Conservation (phyloP, 2,888 invertebrate genomes). For the Vanessa cardui region DNA sequence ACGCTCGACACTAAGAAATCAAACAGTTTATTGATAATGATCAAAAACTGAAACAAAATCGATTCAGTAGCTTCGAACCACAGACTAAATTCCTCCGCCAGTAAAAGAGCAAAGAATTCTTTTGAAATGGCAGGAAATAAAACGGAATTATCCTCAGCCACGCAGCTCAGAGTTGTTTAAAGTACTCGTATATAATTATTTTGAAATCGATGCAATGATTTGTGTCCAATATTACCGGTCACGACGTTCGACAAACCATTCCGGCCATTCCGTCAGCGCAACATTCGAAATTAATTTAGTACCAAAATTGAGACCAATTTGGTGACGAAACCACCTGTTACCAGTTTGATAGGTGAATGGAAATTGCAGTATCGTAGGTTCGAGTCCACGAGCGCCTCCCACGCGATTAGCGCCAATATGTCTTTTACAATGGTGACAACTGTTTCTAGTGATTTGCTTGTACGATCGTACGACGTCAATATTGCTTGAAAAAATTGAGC, state of each 20-base stretch:
- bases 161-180: background rate
- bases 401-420: conserved; percentile 22
- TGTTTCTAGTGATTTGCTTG: conserved; percentile 8
- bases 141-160: no score
- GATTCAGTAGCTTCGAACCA: no score
- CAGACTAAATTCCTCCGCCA: no score
- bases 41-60: no score
- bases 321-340: conserved; percentile 36
- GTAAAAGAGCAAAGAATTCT: no score
- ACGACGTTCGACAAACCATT: conserved; percentile 29
- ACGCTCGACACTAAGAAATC: no score
- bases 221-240: conserved; percentile 17
- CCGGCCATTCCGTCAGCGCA: conserved; percentile 17
- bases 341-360: conserved; percentile 29
- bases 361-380: conserved; percentile 39
- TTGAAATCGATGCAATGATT: background rate
- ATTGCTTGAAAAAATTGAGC: background rate
- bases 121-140: no score
- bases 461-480: background rate
- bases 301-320: conserved; percentile 38
- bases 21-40: no score
- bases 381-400: conserved; percentile 35
- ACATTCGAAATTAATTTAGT: conserved; percentile 36
- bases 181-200: conserved; percentile 3
- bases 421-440: conserved; percentile 11